Evolutionary conservation across 2,113 vertebrate species (phyloP), one percentile per base, ranked within the genome.

Genomic region (Cyprinus carpio): DNA sequence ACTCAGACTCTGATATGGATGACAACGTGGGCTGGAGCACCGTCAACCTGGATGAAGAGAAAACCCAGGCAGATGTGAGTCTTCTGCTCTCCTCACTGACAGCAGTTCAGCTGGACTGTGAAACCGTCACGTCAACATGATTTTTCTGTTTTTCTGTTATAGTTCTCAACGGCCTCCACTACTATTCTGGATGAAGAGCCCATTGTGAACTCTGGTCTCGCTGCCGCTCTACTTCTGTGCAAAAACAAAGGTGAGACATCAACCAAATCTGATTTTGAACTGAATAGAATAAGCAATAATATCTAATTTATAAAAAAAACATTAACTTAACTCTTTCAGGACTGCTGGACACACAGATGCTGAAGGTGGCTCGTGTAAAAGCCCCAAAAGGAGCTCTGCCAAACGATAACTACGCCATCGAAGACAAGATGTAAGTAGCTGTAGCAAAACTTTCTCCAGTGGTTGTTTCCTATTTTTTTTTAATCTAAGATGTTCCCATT

Each of bases 131-230:
- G 40, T 71, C 1, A 13, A 5, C 34, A 54, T 23, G 11, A 37
- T 62, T 46, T 65, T 80, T 29, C 18, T 76, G 18, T 12, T 69
- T 6, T 46, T 4, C 40, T 74, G 12, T 74, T 56, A 1, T 69
- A 96, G 95, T 96, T 96, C 71, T 91, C 95, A 2, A 95, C 96
- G 4, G 94, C 96, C 9, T 97, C 94, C 54, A 96, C 96, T 81
- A 97, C 97, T 87, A 97, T 98, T 90, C 90, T 97, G 90, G 97
- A 98, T 0, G 97, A 98, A 89, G 97, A 98, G 89, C 97, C 97
- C 31, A 97, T 98, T 0, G 96, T 98, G 84, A 97, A 96, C 82
- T 94, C 96, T 0, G 97, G 97, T n/a, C 93, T 95, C 6, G 95
- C 90, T 0, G 96, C 96, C 0, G 97, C 96, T 0, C 87, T 98